These are phyloP conservation scores for Falco rusticolus DNA, from an alignment of 2,797 vertebrate species.

Conservation along the genomic window DNA sequence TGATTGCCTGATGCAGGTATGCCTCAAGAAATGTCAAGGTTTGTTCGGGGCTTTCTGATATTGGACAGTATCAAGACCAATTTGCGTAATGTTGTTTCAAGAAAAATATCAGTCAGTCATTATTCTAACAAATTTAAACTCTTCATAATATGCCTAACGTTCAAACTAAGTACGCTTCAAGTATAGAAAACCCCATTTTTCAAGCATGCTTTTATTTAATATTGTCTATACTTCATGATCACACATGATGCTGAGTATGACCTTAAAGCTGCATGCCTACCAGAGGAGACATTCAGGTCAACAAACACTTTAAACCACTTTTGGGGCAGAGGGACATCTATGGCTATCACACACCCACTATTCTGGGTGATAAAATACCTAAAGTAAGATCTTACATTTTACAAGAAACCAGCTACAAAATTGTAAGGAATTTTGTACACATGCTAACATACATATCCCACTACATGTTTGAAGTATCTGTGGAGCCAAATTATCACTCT, in stretches of 20 bases:
- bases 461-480: neutral
- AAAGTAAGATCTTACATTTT: neutral
- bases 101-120: neutral
- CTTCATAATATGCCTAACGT: neutral
- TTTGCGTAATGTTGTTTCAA: neutral
- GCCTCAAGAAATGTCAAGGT: conserved; percentile 1
- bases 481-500: neutral
- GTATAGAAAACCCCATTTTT: neutral
- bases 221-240: neutral
- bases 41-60: neutral
- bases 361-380: neutral
- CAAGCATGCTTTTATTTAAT: neutral
- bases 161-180: neutral
- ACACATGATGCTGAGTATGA: neutral
- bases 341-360: neutral
- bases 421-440: neutral
- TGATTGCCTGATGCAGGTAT: neutral
- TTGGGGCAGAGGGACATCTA: neutral
- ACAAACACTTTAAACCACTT: neutral
- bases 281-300: neutral
- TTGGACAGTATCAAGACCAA: neutral
- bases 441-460: neutral
- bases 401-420: neutral
- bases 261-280: neutral
- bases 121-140: neutral